phyloP scores from a whole-genome alignment of 2,888 invertebrate species.

The Leucophenga montana region DNA sequence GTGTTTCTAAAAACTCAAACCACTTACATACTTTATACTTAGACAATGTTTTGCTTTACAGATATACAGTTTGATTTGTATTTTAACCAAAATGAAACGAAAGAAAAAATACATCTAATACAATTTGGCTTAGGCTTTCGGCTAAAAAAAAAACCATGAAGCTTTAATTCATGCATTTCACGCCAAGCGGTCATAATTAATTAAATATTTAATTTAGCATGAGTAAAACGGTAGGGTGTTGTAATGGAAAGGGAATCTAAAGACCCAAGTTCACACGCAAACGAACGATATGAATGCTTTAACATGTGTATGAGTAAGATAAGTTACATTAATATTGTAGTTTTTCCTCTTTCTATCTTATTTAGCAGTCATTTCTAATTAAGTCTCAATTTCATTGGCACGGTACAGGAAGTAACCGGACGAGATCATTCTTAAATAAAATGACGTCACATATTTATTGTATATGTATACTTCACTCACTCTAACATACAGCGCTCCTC shows the following conservation, averaged over 20 bases:
- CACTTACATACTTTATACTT: too few relatives aligned
- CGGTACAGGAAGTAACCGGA: too few relatives aligned
- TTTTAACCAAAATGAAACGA: neutral
- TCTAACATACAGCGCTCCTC: too few relatives aligned
- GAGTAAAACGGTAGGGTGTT: neutral
- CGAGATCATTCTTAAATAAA: too few relatives aligned
- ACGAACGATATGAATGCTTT: neutral
- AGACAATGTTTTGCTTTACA: too few relatives aligned
- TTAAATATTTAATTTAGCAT: slow-evolving; percentile 1
- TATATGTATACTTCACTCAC: too few relatives aligned
- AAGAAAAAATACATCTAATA: neutral
- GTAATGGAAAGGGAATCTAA: neutral
- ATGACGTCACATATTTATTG: too few relatives aligned
- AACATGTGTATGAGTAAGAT: neutral
- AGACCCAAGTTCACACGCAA: neutral
- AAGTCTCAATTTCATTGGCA: neutral
- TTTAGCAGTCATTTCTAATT: neutral
- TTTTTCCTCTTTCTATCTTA: neutral
- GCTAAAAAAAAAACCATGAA: neutral
- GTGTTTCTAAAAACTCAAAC: too few relatives aligned
- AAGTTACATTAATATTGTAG: neutral
- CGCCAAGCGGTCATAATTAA: neutral
- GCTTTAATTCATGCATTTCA: neutral
- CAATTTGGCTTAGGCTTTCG: neutral
- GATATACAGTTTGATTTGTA: neutral